phyloP scores from a whole-genome alignment of 1,140 invertebrate genomes.

The Drosophila bocki region DNA sequence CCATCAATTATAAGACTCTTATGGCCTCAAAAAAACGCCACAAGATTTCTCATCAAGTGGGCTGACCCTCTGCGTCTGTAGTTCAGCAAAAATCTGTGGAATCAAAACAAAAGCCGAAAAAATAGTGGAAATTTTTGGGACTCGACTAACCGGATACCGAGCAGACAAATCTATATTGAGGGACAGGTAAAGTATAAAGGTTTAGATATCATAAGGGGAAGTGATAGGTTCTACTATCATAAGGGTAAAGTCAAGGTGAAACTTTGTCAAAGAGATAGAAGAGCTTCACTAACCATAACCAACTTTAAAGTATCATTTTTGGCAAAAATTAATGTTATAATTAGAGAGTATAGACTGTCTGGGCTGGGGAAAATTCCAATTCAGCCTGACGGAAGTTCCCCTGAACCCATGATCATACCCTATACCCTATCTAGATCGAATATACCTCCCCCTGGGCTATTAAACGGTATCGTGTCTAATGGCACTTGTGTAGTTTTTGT shows the following conservation, averaged over 20 bases:
- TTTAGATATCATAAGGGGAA: slow-evolving; percentile 1
- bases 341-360: background rate
- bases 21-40: background rate
- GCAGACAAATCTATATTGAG: slow-evolving; percentile 5
- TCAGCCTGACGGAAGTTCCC: background rate
- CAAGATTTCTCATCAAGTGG: slow-evolving; percentile 23
- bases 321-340: background rate
- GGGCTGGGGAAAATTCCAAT: background rate
- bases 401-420: slow-evolving; percentile 3
- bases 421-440: slow-evolving; percentile 18
- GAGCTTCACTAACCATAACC: background rate
- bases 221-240: background rate
- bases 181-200: background rate
- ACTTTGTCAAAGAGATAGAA: background rate
- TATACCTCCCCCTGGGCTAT: slow-evolving; percentile 28
- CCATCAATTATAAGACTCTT: slow-evolving; percentile 24
- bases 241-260: background rate
- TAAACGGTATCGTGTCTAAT: slow-evolving; percentile 45
- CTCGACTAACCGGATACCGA: slow-evolving; percentile 22
- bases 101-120: slow-evolving; percentile 72
- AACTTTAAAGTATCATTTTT: background rate
- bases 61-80: slow-evolving; percentile 17
- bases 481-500: slow-evolving; percentile 35
- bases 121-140: slow-evolving; percentile 4
- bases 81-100: slow-evolving; percentile 34